These are phyloP conservation scores for Rynchops niger DNA, from an alignment of 2,113 vertebrate genomes.

Conservation along the genomic window DNA sequence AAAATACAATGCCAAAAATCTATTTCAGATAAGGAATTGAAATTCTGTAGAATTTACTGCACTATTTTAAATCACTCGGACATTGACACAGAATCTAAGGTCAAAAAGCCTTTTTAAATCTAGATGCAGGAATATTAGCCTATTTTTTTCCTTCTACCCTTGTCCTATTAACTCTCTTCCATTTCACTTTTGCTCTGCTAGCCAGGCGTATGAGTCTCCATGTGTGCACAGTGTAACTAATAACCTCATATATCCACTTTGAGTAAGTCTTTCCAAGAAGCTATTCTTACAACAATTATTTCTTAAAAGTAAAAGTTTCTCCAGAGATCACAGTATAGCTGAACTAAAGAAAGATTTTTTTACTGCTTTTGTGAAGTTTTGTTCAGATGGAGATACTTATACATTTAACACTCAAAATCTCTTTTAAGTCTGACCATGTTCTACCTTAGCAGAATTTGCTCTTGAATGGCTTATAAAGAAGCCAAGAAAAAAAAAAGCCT, in stretches of 20 bases:
- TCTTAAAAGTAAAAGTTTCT: not conserved
- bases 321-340: not conserved
- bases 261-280: not conserved
- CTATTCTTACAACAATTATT: not conserved
- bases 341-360: not conserved
- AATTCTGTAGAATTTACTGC: not conserved
- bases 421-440: not conserved
- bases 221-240: not conserved
- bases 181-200: not conserved
- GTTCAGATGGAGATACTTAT: not conserved
- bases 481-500: not conserved
- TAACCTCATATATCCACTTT: not conserved
- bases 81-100: not conserved
- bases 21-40: not conserved
- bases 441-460: not conserved
- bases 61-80: not conserved
- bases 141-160: not conserved
- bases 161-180: not conserved
- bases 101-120: not conserved
- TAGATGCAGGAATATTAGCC: not conserved
- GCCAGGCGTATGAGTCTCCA: not conserved
- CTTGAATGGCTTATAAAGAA: not conserved
- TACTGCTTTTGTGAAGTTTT: not conserved
- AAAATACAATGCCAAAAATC: not conserved
- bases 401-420: not conserved